Evolutionary conservation across 2,113 vertebrate species (phyloP), one percentile per base, ranked within the genome.

Genomic region (Syrrhaptes paradoxus): DNA sequence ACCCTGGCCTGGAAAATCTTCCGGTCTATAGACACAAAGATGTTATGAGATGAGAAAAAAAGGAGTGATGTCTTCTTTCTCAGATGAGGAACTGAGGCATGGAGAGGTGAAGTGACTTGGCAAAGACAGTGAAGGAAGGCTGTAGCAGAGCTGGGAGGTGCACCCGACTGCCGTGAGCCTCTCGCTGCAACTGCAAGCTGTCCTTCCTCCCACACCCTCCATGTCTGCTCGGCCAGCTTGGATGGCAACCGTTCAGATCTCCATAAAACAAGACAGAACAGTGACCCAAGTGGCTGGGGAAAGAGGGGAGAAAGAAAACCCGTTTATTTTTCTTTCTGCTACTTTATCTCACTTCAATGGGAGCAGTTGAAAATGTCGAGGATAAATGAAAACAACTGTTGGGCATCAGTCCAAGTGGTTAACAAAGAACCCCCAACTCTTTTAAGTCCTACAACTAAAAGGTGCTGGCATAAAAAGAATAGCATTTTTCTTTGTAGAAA

Each of bases 301-400:
- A 49, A 88, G 57, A 71, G 51, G 41, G 79, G 7, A 86, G 38
- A 91, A 52, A 68, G 87, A 58, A 89, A 46, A 43, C 52, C 70
- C 25, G 9, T 90, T 94, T 96, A 75, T 96, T 97, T 97, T 96
- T 87, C 83, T 96, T 96, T 90, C 93, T 95, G 90, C 94, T 97
- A 94, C 96, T 97, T 97, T 97, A 97, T 97, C 96, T 96, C 95
- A 59, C 91, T 97, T 96, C 96, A 97, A 14, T 97, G 61, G 66
- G 93, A 93, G 54, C 94, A 96, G 85, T 90, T 76, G 93, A 94
- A 94, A 94, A 96, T 80, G 95, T 95, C 17, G 12, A 94, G 92
- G 87, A 93, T 96, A 97, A 97, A 95, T 96, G 95, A 96, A 97
- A 96, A 97, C 97, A 97, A 97, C 96, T 97, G 97, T 95, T 96